phyloP scores from a whole-genome alignment of 2,888 invertebrate genomes.

The Listrodromus nycthemerus region DNA sequence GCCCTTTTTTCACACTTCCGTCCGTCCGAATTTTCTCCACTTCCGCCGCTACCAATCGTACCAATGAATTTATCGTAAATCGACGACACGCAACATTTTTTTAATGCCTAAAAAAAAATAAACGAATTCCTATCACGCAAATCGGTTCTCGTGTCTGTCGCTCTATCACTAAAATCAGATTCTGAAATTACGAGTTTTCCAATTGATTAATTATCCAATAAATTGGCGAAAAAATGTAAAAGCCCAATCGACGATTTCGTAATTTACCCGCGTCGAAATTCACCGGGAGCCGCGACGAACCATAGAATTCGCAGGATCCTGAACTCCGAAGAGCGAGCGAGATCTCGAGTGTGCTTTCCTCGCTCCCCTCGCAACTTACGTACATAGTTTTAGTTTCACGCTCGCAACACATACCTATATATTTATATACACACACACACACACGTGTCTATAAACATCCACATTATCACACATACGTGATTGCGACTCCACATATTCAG shows the following conservation, averaged over 20 bases:
- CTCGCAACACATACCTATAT: conserved; percentile 5
- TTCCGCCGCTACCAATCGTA: no score
- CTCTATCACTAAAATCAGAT: background rate
- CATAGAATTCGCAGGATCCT: conserved; percentile 25
- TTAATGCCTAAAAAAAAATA: no score
- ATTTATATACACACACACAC: background rate
- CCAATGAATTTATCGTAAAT: no score
- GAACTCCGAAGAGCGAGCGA: conserved; percentile 1
- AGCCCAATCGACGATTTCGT: conserved; percentile 31
- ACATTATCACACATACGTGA: background rate
- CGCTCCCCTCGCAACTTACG: conserved; percentile 26
- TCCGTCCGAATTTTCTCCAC: no score
- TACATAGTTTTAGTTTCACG: conserved; percentile 5
- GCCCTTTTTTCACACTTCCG: no score
- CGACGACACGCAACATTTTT: no score
- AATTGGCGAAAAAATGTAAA: conserved; percentile 22
- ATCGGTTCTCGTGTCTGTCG: no score
- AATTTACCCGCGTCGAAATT: conserved; percentile 45
- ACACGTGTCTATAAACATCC: background rate
- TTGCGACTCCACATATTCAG: no score
- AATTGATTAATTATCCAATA: no score
- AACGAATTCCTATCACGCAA: no score
- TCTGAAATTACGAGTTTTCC: no score
- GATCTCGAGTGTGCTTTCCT: conserved; percentile 36
- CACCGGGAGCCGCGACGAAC: conserved; percentile 19